Evolutionary conservation across 2,888 invertebrate species (phyloP).

Genomic region (Lucinisca nassula): DNA sequence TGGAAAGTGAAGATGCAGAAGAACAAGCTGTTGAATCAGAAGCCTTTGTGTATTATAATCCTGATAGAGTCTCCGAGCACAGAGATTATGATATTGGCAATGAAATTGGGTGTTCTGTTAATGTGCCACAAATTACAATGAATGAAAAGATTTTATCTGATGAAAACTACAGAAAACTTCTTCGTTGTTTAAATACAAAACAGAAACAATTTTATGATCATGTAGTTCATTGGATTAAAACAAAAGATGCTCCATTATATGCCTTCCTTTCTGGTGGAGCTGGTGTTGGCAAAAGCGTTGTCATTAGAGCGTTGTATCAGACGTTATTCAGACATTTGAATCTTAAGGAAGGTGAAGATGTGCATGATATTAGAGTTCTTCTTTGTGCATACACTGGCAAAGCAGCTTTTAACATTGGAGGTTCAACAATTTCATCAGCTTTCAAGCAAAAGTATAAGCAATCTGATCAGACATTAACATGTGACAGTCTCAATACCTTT

Average conservation of each 20-base stretch:
- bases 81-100: conserved; percentile 59
- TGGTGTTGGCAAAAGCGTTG: conserved; percentile 68
- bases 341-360: conserved; percentile 52
- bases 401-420: conserved; percentile 47
- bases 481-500: conserved; percentile 57
- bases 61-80: conserved; percentile 25
- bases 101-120: conserved; percentile 40
- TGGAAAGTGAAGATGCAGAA: neutral
- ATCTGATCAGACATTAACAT: conserved; percentile 40
- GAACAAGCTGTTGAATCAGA: neutral
- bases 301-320: conserved; percentile 63
- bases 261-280: conserved; percentile 67
- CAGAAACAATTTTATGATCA: conserved; percentile 62
- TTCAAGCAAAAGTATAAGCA: conserved; percentile 42
- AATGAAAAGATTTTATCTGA: conserved; percentile 41
- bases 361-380: conserved; percentile 61
- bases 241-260: conserved; percentile 51
- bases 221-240: conserved; percentile 46
- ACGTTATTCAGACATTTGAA: conserved; percentile 51
- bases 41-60: neutral
- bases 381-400: conserved; percentile 67
- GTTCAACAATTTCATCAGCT: conserved; percentile 38
- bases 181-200: conserved; percentile 42
- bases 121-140: conserved; percentile 2
- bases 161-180: conserved; percentile 37